Evolutionary conservation across 37 sponge, comb jelly and placozoan species (phyloP).

Genomic region (Oscarella lobularis): DNA sequence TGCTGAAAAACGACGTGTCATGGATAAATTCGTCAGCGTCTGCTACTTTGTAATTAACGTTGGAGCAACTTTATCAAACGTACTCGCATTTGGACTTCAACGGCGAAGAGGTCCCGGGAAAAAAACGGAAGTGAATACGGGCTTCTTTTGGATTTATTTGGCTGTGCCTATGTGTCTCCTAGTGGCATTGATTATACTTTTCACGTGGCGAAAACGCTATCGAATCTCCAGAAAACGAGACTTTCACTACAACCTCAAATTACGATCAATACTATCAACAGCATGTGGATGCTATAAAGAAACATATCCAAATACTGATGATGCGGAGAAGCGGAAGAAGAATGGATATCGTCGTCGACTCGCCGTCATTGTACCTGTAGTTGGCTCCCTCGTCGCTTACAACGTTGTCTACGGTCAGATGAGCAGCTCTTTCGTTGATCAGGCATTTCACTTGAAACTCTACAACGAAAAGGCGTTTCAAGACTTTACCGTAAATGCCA

Average conservation of each 20-base stretch:
- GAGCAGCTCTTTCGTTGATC: neutral
- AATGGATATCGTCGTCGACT: neutral
- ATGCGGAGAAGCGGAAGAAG: neutral
- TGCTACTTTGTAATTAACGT: neutral
- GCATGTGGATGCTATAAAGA: neutral
- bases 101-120: neutral
- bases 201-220: neutral
- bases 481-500: neutral
- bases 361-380: neutral
- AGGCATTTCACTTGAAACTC: neutral
- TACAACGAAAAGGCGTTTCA: too few relatives aligned
- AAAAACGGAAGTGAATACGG: too few relatives aligned
- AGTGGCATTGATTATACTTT: neutral
- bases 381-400: neutral
- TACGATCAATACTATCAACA: neutral
- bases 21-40: neutral
- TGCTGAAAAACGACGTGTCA: neutral
- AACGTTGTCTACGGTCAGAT: neutral
- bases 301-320: neutral
- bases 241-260: neutral
- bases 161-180: neutral
- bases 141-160: neutral
- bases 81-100: neutral
- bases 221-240: neutral
- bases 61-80: neutral